Base-by-base conservation (phyloP, 2,888 invertebrate species). In the Diachrysia chrysitis region DNA sequence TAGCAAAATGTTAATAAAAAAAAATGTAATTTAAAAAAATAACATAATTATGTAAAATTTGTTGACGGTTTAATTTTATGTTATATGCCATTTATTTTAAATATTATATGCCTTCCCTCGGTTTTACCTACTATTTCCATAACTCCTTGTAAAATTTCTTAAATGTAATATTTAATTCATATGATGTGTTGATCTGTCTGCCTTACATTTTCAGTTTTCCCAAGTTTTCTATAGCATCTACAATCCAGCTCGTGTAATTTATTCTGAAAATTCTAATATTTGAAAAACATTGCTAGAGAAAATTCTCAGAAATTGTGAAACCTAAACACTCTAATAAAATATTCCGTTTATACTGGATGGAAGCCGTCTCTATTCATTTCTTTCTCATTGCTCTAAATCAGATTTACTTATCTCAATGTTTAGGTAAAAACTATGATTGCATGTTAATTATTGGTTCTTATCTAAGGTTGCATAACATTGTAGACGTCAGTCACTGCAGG, bases 261-360 rank as follows among this genome's bases (percentile, higher is more conserved):
- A n/a, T n/a, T n/a, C 53, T 65, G 71, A 71, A 71, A 73, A 76
- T 66, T 83, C 83, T 89, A 83, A 74, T 74, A 83, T 87, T 88
- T 85, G 84, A 87, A 88, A 89, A 86, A 87, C 83, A 72, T n/a
- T 42, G 4, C 37, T 87, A 84, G 79, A 71, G 69, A 72, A 72
- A 72, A 64, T 37, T 72, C 19, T 67, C 65, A 71, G 79, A 84
- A 85, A 79, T 79, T 82, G 70, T 70, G 72, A 73, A 75, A 63
- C 64, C 14, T 7, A 65, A 69, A 51, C 69, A 65, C 46, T 59
- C 64, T 62, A 74, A 71, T 67, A 64, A 65, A 12, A 67, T 73
- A 54, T 67, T 63, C 14, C 55, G 58, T 61, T 61, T 42, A 42
- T n/a, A n/a, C 12, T 14, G 37, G 14, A 14, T 37, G 2, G 37